These are phyloP conservation scores for Corythaixoides concolor DNA, from an alignment of 2,113 vertebrate species.

Conservation along the genomic window DNA sequence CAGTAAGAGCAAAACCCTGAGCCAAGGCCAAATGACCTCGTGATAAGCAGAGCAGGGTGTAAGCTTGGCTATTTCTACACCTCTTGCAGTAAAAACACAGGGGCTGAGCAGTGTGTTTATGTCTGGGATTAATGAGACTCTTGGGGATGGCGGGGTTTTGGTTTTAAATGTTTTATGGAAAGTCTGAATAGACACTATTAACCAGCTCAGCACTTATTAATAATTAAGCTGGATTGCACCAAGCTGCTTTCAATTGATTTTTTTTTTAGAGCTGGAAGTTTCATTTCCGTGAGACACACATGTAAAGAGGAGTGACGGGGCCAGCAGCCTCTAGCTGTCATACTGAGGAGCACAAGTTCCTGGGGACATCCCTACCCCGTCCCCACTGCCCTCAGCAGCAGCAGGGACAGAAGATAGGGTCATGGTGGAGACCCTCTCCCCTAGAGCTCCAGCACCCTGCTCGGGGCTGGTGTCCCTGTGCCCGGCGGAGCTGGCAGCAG, in stretches of 20 bases:
- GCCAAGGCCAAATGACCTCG: not conserved
- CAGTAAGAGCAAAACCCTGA: not conserved
- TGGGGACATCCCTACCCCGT: no score
- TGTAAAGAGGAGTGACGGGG: not conserved
- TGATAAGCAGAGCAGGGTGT: not conserved
- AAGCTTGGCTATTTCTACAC: not conserved
- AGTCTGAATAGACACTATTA: conserved; percentile 53
- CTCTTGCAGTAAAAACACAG: not conserved
- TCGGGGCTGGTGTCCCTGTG: not conserved
- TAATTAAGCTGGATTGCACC: conserved; percentile 37
- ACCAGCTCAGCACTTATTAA: conserved; percentile 36
- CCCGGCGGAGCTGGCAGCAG: not conserved
- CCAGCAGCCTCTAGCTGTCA: not conserved
- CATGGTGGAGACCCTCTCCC: not conserved
- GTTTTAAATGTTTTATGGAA: conserved; percentile 24
- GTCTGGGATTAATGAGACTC: not conserved
- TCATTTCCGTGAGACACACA: not conserved
- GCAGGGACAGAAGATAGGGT: not conserved
- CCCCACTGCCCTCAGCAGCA: fast-evolving
- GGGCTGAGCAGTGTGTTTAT: not conserved
- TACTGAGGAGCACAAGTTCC: not conserved
- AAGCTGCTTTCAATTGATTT: conserved; percentile 50
- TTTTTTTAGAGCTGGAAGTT: conserved; percentile 20
- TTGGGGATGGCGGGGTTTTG: not conserved
- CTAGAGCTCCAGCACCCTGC: fast-evolving